Percentiles rank a stretch among this genome's conserved stretches.
Conservation (phyloP, 92 coral and sea anemone species). For the Porites cylindrica region DNA sequence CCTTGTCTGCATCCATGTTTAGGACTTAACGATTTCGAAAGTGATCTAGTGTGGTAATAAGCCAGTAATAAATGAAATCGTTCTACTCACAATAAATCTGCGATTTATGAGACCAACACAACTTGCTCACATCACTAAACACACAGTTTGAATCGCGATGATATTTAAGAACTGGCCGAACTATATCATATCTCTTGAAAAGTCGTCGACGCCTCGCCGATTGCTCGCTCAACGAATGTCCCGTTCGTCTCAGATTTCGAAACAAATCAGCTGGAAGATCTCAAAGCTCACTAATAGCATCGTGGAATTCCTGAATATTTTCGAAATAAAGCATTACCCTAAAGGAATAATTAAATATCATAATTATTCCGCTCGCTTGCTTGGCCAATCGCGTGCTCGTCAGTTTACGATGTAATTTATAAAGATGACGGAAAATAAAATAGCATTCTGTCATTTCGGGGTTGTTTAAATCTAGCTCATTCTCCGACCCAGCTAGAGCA, state of each 20-base stretch:
- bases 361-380: slow-evolving; percentile 4
- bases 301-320: slow-evolving; percentile 5
- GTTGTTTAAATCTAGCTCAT: slow-evolving; percentile 2
- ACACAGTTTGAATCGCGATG: background rate
- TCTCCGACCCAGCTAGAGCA: background rate
- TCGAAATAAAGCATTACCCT: slow-evolving; percentile 3
- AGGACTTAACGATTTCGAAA: background rate
- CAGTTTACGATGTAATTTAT: background rate
- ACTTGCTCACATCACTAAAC: background rate
- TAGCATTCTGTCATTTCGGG: slow-evolving; percentile 3
- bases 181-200: background rate
- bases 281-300: background rate
- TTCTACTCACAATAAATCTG: slow-evolving; percentile 1
- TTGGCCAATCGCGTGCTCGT: slow-evolving; percentile 19
- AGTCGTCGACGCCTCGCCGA: background rate
- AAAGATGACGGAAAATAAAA: background rate
- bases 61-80: background rate
- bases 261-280: background rate
- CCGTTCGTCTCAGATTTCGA: background rate
- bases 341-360: slow-evolving; percentile 4
- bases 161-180: background rate
- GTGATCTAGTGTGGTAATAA: too few species aligned
- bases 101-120: background rate
- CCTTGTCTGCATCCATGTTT: background rate
- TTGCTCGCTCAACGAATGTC: background rate